These are phyloP conservation scores for Oreohelix idahoensis DNA, from an alignment of 1,140 invertebrate species.

Conservation along the genomic window DNA sequence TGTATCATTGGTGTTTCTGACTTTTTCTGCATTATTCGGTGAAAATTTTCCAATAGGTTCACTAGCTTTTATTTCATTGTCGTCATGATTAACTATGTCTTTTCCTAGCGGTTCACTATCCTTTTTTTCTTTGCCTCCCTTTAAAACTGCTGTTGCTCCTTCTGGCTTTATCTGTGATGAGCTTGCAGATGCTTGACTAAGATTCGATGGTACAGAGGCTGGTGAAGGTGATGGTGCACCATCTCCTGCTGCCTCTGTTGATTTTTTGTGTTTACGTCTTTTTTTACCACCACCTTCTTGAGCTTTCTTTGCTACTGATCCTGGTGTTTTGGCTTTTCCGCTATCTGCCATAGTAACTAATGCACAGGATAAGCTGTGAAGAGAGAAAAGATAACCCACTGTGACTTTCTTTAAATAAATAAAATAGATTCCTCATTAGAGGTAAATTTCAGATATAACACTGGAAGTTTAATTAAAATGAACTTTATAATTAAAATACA, in stretches of 20 bases:
- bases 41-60: neutral
- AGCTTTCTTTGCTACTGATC: neutral
- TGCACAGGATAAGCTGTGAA: neutral
- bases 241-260: neutral
- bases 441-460: too few species aligned
- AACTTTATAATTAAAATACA: too few species aligned
- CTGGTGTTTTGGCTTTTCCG: constrained; percentile 3
- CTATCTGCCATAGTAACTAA: constrained; percentile 1
- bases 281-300: constrained; percentile 15
- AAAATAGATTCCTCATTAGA: too few species aligned
- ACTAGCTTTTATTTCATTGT: neutral
- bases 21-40: neutral
- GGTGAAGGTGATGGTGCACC: neutral
- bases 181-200: neutral
- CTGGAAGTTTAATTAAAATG: too few species aligned
- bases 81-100: neutral
- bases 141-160: neutral
- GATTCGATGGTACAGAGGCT: neutral
- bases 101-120: neutral
- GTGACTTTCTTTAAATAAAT: neutral
- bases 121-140: neutral
- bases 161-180: too few species aligned
- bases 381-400: neutral
- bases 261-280: neutral
- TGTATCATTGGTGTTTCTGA: neutral